Evolutionary conservation across 2,113 vertebrate species (phyloP).

Genomic region (Chionomys nivalis): DNA sequence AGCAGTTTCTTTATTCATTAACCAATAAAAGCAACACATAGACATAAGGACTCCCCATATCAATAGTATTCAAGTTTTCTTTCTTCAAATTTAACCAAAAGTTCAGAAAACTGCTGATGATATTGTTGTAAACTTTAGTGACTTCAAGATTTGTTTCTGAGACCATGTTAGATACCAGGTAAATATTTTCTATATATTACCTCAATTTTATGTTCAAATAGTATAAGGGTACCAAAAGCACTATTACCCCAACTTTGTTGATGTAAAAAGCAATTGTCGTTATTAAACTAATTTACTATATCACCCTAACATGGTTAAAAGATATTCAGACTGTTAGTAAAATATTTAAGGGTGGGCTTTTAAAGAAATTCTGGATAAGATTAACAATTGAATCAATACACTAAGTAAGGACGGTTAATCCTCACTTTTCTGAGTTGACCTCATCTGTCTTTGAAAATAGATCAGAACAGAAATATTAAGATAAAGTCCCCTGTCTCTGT

Average conservation of each 20-base stretch:
- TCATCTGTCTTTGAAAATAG: not conserved
- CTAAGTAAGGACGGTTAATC: not conserved
- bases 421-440: not conserved
- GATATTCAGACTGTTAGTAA: not conserved
- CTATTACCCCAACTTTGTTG: not conserved
- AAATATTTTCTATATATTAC: not conserved
- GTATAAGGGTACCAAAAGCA: not conserved
- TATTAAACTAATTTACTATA: not conserved
- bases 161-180: not conserved
- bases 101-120: not conserved
- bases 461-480: not conserved
- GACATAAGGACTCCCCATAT: too few relatives aligned
- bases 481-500: not conserved
- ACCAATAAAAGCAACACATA: too few relatives aligned
- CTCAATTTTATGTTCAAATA: not conserved
- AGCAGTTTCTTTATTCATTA: too few relatives aligned
- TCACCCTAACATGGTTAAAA: not conserved
- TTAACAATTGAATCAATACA: not conserved
- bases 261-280: not conserved
- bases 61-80: not conserved
- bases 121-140: not conserved
- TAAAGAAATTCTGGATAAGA: not conserved
- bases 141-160: not conserved
- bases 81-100: not conserved
- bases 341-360: not conserved